Evolutionary conservation across 2,888 invertebrate species (phyloP).

Genomic region (Aelia acuminata): DNA sequence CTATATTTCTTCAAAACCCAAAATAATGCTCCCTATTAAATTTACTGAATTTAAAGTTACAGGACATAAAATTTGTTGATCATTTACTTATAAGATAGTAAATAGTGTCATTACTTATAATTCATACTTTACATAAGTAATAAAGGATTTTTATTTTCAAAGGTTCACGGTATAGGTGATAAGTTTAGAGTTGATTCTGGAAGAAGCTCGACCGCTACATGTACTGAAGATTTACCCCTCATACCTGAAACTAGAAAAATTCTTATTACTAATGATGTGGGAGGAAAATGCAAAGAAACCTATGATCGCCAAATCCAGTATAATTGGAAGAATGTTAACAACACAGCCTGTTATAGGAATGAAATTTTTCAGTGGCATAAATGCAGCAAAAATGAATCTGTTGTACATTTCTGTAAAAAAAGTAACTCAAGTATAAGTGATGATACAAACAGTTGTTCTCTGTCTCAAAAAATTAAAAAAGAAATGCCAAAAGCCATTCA

Average conservation of each 20-base stretch:
- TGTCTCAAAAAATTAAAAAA: neutral
- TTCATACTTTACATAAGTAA: neutral
- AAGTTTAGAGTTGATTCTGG: neutral
- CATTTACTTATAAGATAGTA: neutral
- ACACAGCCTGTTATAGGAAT: neutral
- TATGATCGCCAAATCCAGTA: conserved; percentile 5
- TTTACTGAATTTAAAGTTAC: neutral
- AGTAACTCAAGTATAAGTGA: neutral
- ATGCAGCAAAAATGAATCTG: conserved; percentile 35
- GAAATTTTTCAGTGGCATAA: neutral
- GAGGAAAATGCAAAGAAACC: neutral
- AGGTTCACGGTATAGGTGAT: conserved; percentile 22
- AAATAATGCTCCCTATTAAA: too few species aligned
- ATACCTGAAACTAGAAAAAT: neutral
- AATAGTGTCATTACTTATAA: neutral
- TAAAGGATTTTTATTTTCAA: conserved; percentile 3
- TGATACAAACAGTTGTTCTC: neutral
- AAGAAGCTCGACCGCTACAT: conserved; percentile 30
- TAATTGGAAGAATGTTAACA: neutral
- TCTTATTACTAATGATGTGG: neutral
- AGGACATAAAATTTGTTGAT: neutral
- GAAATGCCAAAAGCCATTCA: neutral
- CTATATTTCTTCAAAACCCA: too few species aligned
- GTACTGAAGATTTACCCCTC: neutral
- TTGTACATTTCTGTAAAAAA: conserved; percentile 52